phyloP scores from a whole-genome alignment of 2,113 vertebrate species.

The Mugil cephalus region DNA sequence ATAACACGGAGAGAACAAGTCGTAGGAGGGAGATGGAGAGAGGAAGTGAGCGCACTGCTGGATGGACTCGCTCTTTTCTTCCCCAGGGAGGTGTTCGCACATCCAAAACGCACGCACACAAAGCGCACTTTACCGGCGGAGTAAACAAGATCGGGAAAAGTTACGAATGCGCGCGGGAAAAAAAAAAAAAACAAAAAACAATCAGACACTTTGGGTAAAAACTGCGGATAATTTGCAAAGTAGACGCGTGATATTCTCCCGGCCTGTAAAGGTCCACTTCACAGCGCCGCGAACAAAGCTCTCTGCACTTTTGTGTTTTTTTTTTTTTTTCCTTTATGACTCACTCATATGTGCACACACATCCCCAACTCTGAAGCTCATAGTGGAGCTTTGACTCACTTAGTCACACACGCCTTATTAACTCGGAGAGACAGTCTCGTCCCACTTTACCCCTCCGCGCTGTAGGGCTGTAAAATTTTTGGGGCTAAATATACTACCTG shows the following conservation, averaged over 20 bases:
- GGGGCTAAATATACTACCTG: conserved; percentile 80
- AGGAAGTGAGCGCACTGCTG: conserved; percentile 75
- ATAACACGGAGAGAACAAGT: conserved; percentile 79
- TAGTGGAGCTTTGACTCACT: conserved; percentile 50
- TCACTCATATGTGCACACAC: conserved; percentile 37
- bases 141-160: conserved; percentile 50
- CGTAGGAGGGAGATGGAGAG: conserved; percentile 79
- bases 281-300: conserved; percentile 66
- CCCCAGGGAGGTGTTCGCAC: conserved; percentile 64
- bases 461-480: conserved; percentile 71
- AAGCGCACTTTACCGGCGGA: conserved; percentile 39
- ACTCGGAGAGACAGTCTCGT: conserved; percentile 69
- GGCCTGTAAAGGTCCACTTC: conserved; percentile 62
- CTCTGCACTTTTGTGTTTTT: conserved; percentile 35
- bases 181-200: too few species aligned
- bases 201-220: conserved; percentile 17
- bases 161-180: conserved; percentile 28
- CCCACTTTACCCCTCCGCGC: conserved; percentile 73
- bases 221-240: conserved; percentile 42
- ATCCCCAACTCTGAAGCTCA: conserved; percentile 20
- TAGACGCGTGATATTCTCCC: conserved; percentile 28
- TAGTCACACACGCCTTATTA: conserved; percentile 64
- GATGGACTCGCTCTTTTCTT: conserved; percentile 69
- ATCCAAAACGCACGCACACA: conserved; percentile 35
- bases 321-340: conserved; percentile 58